These are phyloP conservation scores for Apis mellifera DNA, from an alignment of 1,140 invertebrate genomes.

Conservation along the genomic window Amel_HAv3.1 CM009932.2:12990501-12991000, in stretches of 20 bases:
- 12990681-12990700: slow-evolving; percentile 71
- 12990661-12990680: slow-evolving; percentile 47
- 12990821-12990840: slow-evolving; percentile 75
- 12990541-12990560: slow-evolving; percentile 40
- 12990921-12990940: neutral
- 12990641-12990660: slow-evolving; percentile 64
- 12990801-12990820: slow-evolving; percentile 71
- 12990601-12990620: slow-evolving; percentile 43
- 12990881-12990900: slow-evolving; percentile 54
- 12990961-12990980: neutral
- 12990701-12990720: slow-evolving; percentile 77
- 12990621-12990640: slow-evolving; percentile 42
- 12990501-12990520: slow-evolving; percentile 34
- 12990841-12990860: slow-evolving; percentile 73
- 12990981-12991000: too few species aligned
- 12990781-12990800: slow-evolving; percentile 45
- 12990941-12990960: neutral
- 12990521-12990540: neutral
- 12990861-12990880: slow-evolving; percentile 70
- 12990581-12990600: neutral
- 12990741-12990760: neutral
- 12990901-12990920: neutral
- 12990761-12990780: neutral
- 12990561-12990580: neutral
- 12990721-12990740: neutral